These are phyloP conservation scores for Dicaeum eximium DNA, from an alignment of 2,113 vertebrate species.

Conservation along the genomic window DNA sequence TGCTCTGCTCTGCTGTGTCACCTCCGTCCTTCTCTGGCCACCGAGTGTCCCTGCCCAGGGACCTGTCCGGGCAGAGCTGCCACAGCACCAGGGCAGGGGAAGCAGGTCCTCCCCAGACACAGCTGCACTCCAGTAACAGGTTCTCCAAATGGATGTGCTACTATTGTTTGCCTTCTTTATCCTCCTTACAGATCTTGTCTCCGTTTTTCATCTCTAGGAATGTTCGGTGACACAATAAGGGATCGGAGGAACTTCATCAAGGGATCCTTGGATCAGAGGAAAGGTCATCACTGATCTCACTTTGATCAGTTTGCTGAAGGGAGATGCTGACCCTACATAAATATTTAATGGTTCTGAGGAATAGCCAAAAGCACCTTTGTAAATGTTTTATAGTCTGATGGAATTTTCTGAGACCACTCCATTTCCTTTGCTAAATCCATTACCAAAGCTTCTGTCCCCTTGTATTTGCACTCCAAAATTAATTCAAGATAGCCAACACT, in stretches of 20 bases:
- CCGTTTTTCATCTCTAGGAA: background rate
- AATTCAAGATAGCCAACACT: background rate
- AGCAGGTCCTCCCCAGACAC: background rate
- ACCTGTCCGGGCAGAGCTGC: accelerated
- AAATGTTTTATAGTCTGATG: background rate
- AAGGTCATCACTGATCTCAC: background rate
- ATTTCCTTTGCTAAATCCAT: background rate
- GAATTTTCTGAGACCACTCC: background rate
- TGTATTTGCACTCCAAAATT: background rate
- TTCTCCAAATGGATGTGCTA: background rate
- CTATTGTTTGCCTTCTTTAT: background rate
- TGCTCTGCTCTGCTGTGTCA: accelerated
- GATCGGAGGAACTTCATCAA: background rate
- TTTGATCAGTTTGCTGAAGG: slow-evolving; percentile 2
- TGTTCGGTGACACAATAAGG: background rate
- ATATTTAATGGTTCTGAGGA: background rate
- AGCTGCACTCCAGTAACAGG: accelerated
- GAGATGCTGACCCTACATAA: background rate
- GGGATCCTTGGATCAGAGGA: background rate
- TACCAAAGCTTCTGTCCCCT: background rate
- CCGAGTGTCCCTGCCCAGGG: too few relatives aligned
- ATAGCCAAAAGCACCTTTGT: background rate
- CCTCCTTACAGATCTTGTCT: background rate
- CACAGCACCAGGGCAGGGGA: accelerated
- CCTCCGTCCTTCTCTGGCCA: background rate